Conservation (phyloP, 2,888 invertebrate genomes). For the Tenodera sinensis region DNA sequence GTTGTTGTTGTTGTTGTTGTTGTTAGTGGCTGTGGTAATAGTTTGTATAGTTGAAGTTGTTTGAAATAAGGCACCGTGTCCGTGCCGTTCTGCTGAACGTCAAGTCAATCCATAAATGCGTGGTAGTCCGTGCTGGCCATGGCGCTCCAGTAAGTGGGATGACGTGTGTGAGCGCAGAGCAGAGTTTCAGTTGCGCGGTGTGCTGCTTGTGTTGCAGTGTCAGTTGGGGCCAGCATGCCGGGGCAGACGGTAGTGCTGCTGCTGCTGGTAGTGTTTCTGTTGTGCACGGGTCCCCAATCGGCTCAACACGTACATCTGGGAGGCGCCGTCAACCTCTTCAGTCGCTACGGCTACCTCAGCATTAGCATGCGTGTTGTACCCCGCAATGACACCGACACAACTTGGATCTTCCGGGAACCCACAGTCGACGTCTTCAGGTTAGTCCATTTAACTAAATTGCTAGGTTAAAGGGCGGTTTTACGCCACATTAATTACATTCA, state of each 20-base stretch:
- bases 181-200: too few relatives aligned
- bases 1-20: too few relatives aligned
- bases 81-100: too few relatives aligned
- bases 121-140: too few relatives aligned
- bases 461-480: too few relatives aligned
- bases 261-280: conserved; percentile 40
- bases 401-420: conserved; percentile 71
- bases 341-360: conserved; percentile 71
- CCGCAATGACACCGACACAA: conserved; percentile 44
- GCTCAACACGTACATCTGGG: conserved; percentile 62
- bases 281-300: background rate
- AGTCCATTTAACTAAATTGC: background rate
- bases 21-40: too few relatives aligned
- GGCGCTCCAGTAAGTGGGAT: too few relatives aligned
- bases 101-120: too few relatives aligned
- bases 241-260: conserved; percentile 43
- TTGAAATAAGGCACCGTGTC: too few relatives aligned
- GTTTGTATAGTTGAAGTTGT: too few relatives aligned
- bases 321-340: conserved; percentile 80
- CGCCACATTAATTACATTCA: too few relatives aligned
- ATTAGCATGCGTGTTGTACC: conserved; percentile 78
- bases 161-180: background rate
- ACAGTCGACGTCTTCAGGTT: conserved; percentile 62
- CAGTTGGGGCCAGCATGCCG: conserved; percentile 48
- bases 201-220: background rate